Evolutionary conservation across 2,888 invertebrate genomes (phyloP).

Genomic region (Mythimna impura): DNA sequence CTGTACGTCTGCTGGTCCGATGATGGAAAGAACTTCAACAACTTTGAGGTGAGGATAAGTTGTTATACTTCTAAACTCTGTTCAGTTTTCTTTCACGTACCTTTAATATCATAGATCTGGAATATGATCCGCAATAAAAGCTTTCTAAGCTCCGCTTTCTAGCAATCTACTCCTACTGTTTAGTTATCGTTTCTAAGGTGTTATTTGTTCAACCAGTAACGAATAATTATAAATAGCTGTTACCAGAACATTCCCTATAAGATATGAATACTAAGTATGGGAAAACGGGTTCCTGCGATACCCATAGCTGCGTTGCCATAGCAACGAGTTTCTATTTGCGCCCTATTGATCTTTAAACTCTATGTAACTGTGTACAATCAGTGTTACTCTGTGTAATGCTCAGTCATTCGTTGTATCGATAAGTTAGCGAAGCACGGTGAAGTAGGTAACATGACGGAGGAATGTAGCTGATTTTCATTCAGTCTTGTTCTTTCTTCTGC

Average conservation of each 20-base stretch:
- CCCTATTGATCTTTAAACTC: constrained; percentile 43
- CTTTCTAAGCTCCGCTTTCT: constrained; percentile 3
- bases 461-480: neutral
- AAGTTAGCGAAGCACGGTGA: constrained; percentile 4
- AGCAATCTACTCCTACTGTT: neutral
- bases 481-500: neutral
- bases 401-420: constrained; percentile 33
- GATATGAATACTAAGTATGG: constrained; percentile 32
- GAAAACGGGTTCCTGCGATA: constrained; percentile 23
- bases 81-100: too few relatives aligned
- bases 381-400: constrained; percentile 26
- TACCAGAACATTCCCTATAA: constrained; percentile 11
- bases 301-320: constrained; percentile 36
- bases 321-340: constrained; percentile 34
- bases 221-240: constrained; percentile 16
- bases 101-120: too few relatives aligned
- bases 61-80: too few relatives aligned
- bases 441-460: neutral
- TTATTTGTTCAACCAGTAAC: neutral
- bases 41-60: too few relatives aligned
- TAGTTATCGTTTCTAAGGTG: neutral
- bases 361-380: constrained; percentile 42
- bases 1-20: too few relatives aligned
- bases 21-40: too few relatives aligned
- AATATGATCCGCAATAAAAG: neutral